phyloP scores from a whole-genome alignment of 2,888 invertebrate genomes.

The Stenotaenia linearis region DNA sequence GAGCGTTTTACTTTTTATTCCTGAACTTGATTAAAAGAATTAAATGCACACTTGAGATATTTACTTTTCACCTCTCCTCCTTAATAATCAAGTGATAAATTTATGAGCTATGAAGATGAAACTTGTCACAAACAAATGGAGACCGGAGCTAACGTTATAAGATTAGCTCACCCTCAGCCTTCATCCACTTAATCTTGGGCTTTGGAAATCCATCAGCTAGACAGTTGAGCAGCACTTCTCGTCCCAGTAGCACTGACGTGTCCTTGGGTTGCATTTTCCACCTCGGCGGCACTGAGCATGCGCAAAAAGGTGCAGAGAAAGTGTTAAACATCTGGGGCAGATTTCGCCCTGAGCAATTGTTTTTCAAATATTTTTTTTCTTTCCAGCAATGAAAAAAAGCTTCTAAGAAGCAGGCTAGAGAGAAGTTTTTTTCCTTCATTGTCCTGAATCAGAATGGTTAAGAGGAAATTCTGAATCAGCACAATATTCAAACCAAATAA shows the following conservation, averaged over 20 bases:
- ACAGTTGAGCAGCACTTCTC: slow-evolving; percentile 33
- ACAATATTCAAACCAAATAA: background rate
- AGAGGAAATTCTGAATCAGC: background rate
- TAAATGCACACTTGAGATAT: background rate
- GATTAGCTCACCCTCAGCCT: slow-evolving; percentile 34
- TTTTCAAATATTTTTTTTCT: slow-evolving; percentile 2
- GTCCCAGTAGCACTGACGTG: slow-evolving; percentile 31
- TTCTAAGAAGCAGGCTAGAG: slow-evolving; percentile 22
- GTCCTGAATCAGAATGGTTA: background rate
- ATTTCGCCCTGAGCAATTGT: background rate
- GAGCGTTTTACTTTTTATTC: background rate
- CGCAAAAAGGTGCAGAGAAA: slow-evolving; percentile 31
- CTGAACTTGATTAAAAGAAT: background rate
- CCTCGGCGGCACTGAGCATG: slow-evolving; percentile 36
- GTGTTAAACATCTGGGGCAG: slow-evolving; percentile 6
- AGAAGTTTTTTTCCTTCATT: background rate
- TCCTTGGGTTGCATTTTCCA: slow-evolving; percentile 34
- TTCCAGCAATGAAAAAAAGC: slow-evolving; percentile 3
- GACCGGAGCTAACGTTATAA: background rate
- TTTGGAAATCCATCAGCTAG: slow-evolving; percentile 36
- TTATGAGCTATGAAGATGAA: background rate
- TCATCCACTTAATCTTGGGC: slow-evolving; percentile 35
- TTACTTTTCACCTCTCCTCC: background rate
- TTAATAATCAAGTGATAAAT: background rate
- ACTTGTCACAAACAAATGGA: slow-evolving; percentile 3